A percentile compares a stretch with the other conserved stretches of the same genome.
These are phyloP conservation scores for Neoitamus cyanurus DNA, from an alignment of 2,888 invertebrate genomes.

Conservation along the genomic window DNA sequence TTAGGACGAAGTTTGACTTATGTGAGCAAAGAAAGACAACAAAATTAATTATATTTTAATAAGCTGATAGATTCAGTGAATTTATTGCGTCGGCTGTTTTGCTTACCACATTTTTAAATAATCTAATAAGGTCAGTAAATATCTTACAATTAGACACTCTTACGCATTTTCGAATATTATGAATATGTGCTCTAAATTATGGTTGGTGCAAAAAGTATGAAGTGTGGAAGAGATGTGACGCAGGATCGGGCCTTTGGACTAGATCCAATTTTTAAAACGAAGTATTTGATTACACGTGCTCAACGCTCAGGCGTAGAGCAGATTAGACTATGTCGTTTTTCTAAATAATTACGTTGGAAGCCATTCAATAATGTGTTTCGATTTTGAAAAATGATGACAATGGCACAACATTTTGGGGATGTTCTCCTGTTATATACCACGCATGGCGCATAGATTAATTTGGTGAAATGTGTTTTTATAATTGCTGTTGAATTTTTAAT, in stretches of 20 bases:
- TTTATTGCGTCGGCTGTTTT: neutral
- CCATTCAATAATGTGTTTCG: neutral
- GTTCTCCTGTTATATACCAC: neutral
- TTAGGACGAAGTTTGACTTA: neutral
- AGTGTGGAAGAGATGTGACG: neutral
- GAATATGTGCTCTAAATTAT: neutral
- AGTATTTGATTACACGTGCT: neutral
- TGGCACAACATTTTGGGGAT: neutral
- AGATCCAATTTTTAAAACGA: neutral
- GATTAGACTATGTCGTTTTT: neutral
- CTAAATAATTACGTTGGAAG: neutral
- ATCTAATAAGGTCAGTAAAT: neutral
- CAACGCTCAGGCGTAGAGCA: neutral
- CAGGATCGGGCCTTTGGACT: neutral
- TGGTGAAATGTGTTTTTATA: too few relatives aligned
- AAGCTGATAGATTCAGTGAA: neutral
- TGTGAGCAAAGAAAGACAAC: neutral
- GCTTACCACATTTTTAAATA: neutral
- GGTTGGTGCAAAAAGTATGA: neutral
- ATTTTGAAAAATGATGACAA: neutral
- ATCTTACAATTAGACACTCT: neutral
- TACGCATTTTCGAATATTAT: neutral
- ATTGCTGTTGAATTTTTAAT: too few relatives aligned
- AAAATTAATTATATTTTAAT: neutral
- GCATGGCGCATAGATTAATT: too few relatives aligned